Base-by-base conservation (phyloP, 2,113 vertebrate genomes). In the Mugil cephalus region DNA sequence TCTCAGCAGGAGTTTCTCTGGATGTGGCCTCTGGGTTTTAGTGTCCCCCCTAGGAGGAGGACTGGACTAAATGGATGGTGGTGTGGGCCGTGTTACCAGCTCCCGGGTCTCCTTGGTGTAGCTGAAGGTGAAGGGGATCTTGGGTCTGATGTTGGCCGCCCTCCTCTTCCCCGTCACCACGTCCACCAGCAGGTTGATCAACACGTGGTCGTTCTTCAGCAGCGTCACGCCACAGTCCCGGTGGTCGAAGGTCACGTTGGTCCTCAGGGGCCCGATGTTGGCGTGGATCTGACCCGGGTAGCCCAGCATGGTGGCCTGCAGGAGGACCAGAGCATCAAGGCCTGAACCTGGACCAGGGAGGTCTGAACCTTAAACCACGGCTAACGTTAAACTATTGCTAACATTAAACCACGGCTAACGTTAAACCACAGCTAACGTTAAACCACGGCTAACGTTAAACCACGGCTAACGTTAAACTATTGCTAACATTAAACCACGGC, bases 61-160 rank as follows among this genome's bases (percentile, higher is more conserved):
- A n/a, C n/a, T n/a, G n/a, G n/a, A n/a, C n/a, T n/a, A n/a, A n/a
- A n/a, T n/a, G n/a, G n/a, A n/a, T n/a, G n/a, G n/a, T n/a, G n/a
- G n/a, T 21, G 34, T 0, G 7, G 1, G 34, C 11, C n/a, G 18
- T 5, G 1, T 65, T 79, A 92, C 91, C 89, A 61, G 63, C 58
- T 87, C 74, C 39, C 91, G 69, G 34, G 46, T 78, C 86, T 92
- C 91, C 10, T 85, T 88, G 51, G 91, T 92, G 85, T 90, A 82
- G 64, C 19, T 78, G 82, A 92, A 92, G 71, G 91, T 92, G 78
- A 91, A 91, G 10, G 91, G 91, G 69, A 90, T 73, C n/a, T 91
- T 91, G 70, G 88, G 86, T n/a, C 45, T 83, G 79, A 92, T 89
- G 85, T 92, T 92, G 14, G 88, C 83, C 0, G 89, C 91, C 1